phyloP scores from a whole-genome alignment of 2,797 vertebrate species.

The Setipinna tenuifilis region DNA sequence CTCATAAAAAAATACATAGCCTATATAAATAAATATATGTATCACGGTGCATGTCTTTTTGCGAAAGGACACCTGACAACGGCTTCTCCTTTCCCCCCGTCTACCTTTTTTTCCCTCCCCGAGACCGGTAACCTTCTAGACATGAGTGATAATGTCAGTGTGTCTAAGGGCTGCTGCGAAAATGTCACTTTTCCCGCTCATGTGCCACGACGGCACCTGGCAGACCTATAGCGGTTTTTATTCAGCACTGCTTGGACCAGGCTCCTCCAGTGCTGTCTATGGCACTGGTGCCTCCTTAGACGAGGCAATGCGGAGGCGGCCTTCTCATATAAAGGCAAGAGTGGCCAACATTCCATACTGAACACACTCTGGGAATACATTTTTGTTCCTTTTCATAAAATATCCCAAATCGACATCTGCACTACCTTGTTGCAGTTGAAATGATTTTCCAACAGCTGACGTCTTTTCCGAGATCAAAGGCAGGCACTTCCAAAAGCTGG shows the following conservation, averaged over 20 bases:
- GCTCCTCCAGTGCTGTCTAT: not conserved
- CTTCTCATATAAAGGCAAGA: not conserved
- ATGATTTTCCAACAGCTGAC: not conserved
- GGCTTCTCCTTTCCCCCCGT: not conserved
- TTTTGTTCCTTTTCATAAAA: not conserved
- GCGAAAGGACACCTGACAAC: slow-evolving; percentile 11
- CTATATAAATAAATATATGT: not conserved
- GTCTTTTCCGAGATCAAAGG: not conserved
- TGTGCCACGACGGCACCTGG: slow-evolving; percentile 6
- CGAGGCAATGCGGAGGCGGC: not conserved
- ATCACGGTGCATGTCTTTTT: not conserved
- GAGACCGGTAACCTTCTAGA: slow-evolving; percentile 16
- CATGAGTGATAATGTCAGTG: slow-evolving; percentile 26
- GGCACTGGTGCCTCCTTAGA: not conserved
- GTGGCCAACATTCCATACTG: not conserved
- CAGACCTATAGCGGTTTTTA: slow-evolving; percentile 12
- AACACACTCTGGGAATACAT: not conserved
- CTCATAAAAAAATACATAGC: not conserved
- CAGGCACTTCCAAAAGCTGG: not conserved
- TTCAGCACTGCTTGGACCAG: not conserved
- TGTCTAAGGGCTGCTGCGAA: not conserved
- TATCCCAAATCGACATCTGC: not conserved
- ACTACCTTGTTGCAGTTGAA: not conserved
- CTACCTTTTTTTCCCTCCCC: not conserved
- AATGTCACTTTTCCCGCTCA: slow-evolving; percentile 20